Evolutionary conservation across 2,888 invertebrate species (phyloP).

Genomic region (Melangyna quadrimaculata): DNA sequence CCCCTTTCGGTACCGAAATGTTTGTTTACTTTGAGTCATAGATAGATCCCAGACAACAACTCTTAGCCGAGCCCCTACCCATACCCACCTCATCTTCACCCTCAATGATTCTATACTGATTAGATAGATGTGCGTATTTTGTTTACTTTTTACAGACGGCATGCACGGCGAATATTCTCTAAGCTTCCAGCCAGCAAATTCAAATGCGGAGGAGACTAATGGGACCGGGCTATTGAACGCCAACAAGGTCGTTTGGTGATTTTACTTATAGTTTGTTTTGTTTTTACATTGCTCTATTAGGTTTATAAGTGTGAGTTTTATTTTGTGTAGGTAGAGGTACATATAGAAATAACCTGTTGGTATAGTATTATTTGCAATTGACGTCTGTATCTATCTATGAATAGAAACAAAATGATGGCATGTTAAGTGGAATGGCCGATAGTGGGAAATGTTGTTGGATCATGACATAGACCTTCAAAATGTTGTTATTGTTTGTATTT

Average conservation of each 20-base stretch:
- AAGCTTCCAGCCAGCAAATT: constrained; percentile 40
- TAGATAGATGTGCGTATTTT: constrained; percentile 60
- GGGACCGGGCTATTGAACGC: constrained; percentile 59
- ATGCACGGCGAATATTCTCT: constrained; percentile 28
- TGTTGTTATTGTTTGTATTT: constrained; percentile 47
- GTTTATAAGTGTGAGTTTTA: neutral
- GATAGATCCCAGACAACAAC: constrained; percentile 24
- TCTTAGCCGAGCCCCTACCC: neutral
- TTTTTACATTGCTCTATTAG: constrained; percentile 14
- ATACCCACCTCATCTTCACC: neutral
- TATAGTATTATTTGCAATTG: constrained; percentile 20
- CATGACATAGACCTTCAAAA: constrained; percentile 67
- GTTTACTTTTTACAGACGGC: constrained; percentile 26
- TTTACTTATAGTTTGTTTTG: constrained; percentile 59
- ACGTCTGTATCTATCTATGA: constrained; percentile 46
- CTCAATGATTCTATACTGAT: constrained; percentile 29
- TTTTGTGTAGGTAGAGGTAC: too few species aligned
- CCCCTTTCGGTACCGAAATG: constrained; percentile 17
- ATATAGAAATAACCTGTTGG: neutral
- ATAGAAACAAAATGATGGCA: constrained; percentile 5
- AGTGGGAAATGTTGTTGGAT: constrained; percentile 49
- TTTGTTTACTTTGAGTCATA: constrained; percentile 55
- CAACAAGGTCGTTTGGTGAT: constrained; percentile 45
- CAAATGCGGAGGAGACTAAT: constrained; percentile 45
- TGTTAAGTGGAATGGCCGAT: constrained; percentile 66